Base-by-base conservation (phyloP, 2,888 invertebrate genomes). In the Drosophila flavopinicola region DNA sequence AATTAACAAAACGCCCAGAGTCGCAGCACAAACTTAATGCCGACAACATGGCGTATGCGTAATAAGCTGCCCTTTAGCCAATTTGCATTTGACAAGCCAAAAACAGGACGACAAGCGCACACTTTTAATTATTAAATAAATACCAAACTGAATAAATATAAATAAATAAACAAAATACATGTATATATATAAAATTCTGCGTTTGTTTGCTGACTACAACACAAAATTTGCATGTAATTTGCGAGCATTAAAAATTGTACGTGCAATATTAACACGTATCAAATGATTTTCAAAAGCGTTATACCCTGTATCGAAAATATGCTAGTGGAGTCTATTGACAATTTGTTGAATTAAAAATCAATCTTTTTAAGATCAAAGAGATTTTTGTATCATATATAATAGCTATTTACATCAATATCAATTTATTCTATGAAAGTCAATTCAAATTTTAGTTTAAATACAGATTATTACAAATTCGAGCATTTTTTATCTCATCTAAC, bases 1-100 rank as follows among this genome's bases (percentile, higher is more conserved):
- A 79, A 79, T 79, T 84, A 84, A 84, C 78, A 80, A 73, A 67
- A 65, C 49, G 20, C 47, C 47, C 51, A 13, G 58, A 53, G 35
- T 39, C 13, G 37, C 15, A 6, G 59, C 11, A 25, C 10, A 58
- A 53, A 63, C 29, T 65, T 58, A 74, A 63, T 66, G 29, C 48
- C 15, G 42, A 48, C 78, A 67, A 75, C 78, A 65, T 64, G 56
- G 70, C 75, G 75, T 77, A 77, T 75, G 67, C 73, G 74, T 66
- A 79, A 73, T 69, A 49, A 56, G 73, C 45, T 47, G 41, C 37
- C 38, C 56, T 15, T 33, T 35, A 11, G 29, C 11, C 61, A 45
- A 80, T 77, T 61, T 80, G 42, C 77, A 60, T 76, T 76, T 45
- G 29, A 47, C 17, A 35, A 44, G 30, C 49, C 24, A n/a, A 9